These are phyloP conservation scores for Ranitomeya imitator DNA, from an alignment of 2,113 vertebrate genomes.

Conservation along the genomic window DNA sequence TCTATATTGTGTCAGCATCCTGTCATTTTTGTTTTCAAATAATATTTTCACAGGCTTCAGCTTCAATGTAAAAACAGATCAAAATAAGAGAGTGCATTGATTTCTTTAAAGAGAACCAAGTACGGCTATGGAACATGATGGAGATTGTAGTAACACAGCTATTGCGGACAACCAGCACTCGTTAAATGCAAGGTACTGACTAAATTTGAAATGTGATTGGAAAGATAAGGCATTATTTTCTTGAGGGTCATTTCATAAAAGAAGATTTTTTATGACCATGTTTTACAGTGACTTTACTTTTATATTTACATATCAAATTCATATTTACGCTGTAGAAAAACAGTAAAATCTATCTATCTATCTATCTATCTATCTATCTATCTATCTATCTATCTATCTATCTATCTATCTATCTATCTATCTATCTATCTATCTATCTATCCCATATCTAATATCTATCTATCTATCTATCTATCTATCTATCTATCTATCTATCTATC, in stretches of 20 bases:
- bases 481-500: too few species aligned
- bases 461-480: too few species aligned
- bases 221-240: neutral
- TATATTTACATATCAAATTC: neutral
- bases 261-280: neutral
- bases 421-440: too few species aligned
- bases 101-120: neutral
- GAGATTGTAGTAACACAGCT: neutral
- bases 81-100: neutral
- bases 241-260: neutral
- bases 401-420: too few species aligned
- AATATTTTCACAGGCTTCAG: neutral
- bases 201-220: neutral
- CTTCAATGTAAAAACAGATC: neutral
- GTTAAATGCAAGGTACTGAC: neutral
- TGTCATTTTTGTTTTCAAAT: conserved; percentile 2
- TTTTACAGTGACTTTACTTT: neutral
- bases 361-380: too few species aligned
- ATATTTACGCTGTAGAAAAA: neutral
- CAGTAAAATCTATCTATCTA: too few species aligned
- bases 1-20: neutral
- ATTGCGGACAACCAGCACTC: too few species aligned
- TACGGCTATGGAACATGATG: neutral
- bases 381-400: too few species aligned
- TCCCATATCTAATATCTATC: too few species aligned